phyloP scores from a whole-genome alignment of 2,797 vertebrate genomes.

The Epinephelus coioides region DNA sequence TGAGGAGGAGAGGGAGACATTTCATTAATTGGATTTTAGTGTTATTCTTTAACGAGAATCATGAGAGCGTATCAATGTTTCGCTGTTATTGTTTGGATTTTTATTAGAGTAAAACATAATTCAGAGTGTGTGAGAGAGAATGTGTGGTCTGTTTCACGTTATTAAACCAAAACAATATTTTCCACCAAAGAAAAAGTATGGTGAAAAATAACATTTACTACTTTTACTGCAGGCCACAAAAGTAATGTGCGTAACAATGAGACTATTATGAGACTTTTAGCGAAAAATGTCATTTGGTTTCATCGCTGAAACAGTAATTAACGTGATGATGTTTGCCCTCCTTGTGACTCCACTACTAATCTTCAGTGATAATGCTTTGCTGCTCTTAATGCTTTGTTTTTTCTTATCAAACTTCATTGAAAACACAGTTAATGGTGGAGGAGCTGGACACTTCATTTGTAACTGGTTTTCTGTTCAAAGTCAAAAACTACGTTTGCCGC shows the following conservation, averaged over 20 bases:
- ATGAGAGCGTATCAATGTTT: constrained; percentile 42
- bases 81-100: constrained; percentile 38
- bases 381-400: constrained; percentile 30
- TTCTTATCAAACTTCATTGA: constrained; percentile 40
- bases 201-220: constrained; percentile 1
- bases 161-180: constrained; percentile 59
- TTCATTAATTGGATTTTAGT: constrained; percentile 73
- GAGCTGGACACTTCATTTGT: constrained; percentile 39
- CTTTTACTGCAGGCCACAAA: constrained; percentile 9
- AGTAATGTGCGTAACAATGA: constrained; percentile 17
- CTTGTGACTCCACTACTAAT: constrained; percentile 20
- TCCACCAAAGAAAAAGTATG: constrained; percentile 13
- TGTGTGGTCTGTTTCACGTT: constrained; percentile 60
- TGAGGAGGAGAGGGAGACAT: constrained; percentile 61
- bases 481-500: constrained; percentile 38
- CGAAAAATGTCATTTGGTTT: constrained; percentile 32
- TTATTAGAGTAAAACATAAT: constrained; percentile 42
- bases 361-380: constrained; percentile 29
- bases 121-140: constrained; percentile 44
- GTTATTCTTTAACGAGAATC: constrained; percentile 64
- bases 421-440: constrained; percentile 30
- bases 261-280: constrained; percentile 18
- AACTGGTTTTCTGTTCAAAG: constrained; percentile 57
- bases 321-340: constrained; percentile 2
- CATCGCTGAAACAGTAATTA: constrained; percentile 46